These are phyloP conservation scores for Sylvilagus floridanus DNA, from an alignment of 2,797 vertebrate genomes.

Conservation along the genomic window DNA sequence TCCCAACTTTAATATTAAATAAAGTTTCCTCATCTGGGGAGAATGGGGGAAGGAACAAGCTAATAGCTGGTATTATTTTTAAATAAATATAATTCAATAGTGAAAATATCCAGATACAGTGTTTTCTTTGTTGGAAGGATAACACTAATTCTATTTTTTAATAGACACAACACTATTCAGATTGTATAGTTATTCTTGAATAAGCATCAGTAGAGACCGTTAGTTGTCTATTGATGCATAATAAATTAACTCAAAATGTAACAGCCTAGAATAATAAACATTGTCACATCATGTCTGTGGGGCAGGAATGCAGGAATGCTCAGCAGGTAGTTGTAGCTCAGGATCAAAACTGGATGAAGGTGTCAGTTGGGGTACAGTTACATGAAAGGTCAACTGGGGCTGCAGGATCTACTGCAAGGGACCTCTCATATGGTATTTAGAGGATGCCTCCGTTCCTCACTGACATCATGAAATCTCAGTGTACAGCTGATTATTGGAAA, in stretches of 20 bases:
- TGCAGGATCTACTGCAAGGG: neutral
- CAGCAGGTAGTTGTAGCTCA: slow-evolving; percentile 3
- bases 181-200: slow-evolving; percentile 10
- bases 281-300: neutral
- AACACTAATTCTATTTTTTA: neutral
- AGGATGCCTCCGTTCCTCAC: neutral
- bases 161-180: neutral
- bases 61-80: neutral
- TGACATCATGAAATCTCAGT: slow-evolving; percentile 12
- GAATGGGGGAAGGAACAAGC: neutral
- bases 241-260: neutral
- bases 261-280: slow-evolving; percentile 22
- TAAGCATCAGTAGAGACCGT: slow-evolving; percentile 12
- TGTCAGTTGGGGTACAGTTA: neutral
- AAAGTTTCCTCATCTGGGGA: no score
- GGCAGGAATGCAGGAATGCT: slow-evolving; percentile 19
- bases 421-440: neutral
- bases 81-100: neutral
- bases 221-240: neutral
- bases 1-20: no score
- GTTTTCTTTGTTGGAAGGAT: neutral
- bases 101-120: neutral
- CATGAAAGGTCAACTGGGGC: neutral
- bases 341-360: neutral
- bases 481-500: slow-evolving; percentile 24